phyloP scores from a whole-genome alignment of 2,797 vertebrate genomes.

The Fringilla coelebs region DNA sequence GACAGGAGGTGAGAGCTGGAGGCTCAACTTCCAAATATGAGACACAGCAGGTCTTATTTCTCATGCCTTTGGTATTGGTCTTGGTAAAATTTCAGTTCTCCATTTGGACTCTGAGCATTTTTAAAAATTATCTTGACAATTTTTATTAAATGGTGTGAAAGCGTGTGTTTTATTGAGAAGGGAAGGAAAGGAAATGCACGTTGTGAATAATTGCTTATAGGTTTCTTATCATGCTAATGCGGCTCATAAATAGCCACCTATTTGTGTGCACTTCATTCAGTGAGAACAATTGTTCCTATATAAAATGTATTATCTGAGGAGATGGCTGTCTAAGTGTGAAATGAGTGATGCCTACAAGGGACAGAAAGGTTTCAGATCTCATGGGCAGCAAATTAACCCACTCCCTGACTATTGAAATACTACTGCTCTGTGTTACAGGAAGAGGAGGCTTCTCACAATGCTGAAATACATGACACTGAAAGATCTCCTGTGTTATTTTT shows the following conservation, averaged over 20 bases:
- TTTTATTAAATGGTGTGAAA: not conserved
- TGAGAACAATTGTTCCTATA: not conserved
- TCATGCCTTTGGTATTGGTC: not conserved
- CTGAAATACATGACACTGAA: not conserved
- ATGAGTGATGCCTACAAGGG: not conserved
- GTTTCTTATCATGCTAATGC: not conserved
- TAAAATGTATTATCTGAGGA: not conserved
- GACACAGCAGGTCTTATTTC: not conserved
- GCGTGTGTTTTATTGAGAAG: not conserved
- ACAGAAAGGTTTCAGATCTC: not conserved
- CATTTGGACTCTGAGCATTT: not conserved
- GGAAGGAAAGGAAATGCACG: not conserved
- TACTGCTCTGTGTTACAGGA: not conserved
- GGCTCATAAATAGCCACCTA: not conserved
- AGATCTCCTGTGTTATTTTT: not conserved
- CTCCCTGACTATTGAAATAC: not conserved
- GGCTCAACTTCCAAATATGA: not conserved
- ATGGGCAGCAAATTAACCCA: not conserved
- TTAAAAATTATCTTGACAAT: not conserved
- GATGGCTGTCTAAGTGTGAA: not conserved
- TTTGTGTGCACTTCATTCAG: not conserved
- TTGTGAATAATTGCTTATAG: not conserved
- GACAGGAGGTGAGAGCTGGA: not conserved
- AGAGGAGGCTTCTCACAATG: not conserved
- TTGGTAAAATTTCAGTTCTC: not conserved